phyloP scores from a whole-genome alignment of 2,113 vertebrate species.

The Silurus glanis region DNA sequence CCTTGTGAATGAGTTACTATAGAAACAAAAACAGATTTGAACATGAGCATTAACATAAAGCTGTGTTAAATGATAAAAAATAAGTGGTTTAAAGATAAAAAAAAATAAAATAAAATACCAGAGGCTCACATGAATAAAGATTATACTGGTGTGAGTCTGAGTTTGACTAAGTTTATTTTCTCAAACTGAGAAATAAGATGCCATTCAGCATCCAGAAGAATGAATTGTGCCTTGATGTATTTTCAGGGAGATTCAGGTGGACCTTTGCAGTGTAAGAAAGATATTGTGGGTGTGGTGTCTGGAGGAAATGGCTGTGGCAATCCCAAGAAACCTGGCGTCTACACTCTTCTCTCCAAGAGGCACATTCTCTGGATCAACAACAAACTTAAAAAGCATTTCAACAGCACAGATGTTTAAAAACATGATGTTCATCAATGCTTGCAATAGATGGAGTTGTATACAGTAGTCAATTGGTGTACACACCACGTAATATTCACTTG shows the following conservation, averaged over 20 bases:
- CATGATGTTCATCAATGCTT: not conserved
- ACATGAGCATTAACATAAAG: not conserved
- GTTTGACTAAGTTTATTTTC: not conserved
- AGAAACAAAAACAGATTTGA: not conserved
- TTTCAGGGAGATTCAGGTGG: conserved; percentile 61
- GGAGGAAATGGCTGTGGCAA: conserved; percentile 50
- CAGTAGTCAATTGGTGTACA: not conserved
- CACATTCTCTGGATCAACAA: conserved; percentile 57
- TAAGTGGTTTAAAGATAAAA: not conserved
- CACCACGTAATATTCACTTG: not conserved
- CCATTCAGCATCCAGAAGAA: not conserved
- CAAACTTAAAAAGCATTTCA: conserved; percentile 39
- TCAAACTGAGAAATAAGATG: not conserved
- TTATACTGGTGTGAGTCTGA: not conserved
- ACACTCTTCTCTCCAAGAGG: conserved; percentile 52
- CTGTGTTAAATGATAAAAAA: not conserved
- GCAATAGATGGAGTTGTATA: not conserved
- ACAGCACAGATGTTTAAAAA: conserved; percentile 31
- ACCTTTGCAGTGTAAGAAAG: conserved; percentile 54
- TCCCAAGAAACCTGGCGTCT: conserved; percentile 57
- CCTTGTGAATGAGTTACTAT: not conserved
- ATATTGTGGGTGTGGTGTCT: conserved; percentile 55
- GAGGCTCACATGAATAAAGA: not conserved
- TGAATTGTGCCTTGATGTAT: not conserved
- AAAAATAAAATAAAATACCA: not conserved